A percentile compares a stretch with the other conserved stretches of the same genome.
phyloP scores from a whole-genome alignment of 2,113 vertebrate species.

The Percina caprodes region DNA sequence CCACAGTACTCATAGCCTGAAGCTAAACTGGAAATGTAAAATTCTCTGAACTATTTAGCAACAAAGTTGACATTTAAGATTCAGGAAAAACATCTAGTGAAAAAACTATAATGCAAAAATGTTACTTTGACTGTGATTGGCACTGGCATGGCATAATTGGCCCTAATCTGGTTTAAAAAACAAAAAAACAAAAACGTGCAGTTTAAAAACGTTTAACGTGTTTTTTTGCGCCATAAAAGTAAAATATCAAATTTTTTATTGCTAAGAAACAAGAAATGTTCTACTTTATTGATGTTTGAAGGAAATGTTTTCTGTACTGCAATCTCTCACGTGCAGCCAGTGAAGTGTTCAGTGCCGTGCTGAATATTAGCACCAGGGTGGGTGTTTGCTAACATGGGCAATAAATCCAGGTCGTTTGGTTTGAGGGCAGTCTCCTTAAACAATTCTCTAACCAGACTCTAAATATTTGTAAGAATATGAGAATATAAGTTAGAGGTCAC shows the following conservation, averaged over 20 bases:
- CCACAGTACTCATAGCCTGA: neutral
- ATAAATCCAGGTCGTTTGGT: constrained; percentile 38
- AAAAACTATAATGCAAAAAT: constrained; percentile 12
- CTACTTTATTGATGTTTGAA: constrained; percentile 16
- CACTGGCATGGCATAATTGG: constrained; percentile 26
- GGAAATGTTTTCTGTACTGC: constrained; percentile 3
- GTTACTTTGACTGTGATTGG: constrained; percentile 25
- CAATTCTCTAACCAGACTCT: neutral
- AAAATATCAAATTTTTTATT: constrained; percentile 7
- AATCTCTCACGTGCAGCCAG: neutral
- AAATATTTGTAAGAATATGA: neutral
- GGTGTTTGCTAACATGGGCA: constrained; percentile 28
- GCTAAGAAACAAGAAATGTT: neutral
- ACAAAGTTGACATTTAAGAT: constrained; percentile 31
- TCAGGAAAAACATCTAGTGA: constrained; percentile 9
- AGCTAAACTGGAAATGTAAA: constrained; percentile 12
- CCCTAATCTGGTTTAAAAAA: constrained; percentile 9
- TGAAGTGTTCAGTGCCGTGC: neutral
- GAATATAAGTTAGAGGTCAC: constrained; percentile 9
- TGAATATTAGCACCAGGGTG: constrained; percentile 14
- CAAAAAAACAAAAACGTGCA: neutral
- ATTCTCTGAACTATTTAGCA: constrained; percentile 43
- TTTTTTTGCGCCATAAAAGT: neutral
- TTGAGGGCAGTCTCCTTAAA: neutral
- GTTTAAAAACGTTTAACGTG: too few relatives aligned